Conservation (phyloP, 2,888 invertebrate species). For the Agriotes lineatus region DNA sequence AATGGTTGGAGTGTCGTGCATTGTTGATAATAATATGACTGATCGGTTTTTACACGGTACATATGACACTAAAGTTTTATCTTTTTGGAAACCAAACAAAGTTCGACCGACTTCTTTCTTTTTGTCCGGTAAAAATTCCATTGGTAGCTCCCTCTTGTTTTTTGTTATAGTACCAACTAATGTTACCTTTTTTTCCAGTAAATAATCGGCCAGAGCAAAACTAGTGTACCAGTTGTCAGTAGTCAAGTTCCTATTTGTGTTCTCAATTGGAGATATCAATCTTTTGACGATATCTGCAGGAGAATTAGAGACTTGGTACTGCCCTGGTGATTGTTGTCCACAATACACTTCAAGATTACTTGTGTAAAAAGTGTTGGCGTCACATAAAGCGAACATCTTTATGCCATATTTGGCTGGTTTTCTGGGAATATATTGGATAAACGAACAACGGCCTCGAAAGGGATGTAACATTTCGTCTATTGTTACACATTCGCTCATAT, state of each 20-base stretch:
- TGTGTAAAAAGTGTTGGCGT: constrained; percentile 45
- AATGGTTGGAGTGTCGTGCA: no score
- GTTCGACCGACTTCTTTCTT: constrained; percentile 20
- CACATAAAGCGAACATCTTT: constrained; percentile 45
- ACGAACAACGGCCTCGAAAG: constrained; percentile 36
- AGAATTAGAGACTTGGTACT: constrained; percentile 36
- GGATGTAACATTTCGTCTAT: constrained; percentile 42
- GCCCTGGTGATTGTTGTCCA: constrained; percentile 42
- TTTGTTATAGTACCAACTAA: constrained; percentile 24
- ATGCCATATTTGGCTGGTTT: constrained; percentile 45
- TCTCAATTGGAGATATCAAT: background rate
- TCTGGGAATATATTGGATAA: constrained; percentile 9
- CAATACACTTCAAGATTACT: constrained; percentile 40
- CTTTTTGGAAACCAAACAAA: background rate
- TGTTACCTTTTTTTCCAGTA: background rate
- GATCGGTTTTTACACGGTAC: no score
- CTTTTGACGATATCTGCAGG: background rate
- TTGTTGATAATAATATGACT: no score
- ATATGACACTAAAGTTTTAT: no score
- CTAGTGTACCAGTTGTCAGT: background rate
- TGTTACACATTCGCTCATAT: constrained; percentile 37
- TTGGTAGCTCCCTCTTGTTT: constrained; percentile 49
- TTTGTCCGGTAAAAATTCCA: constrained; percentile 43
- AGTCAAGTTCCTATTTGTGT: background rate
- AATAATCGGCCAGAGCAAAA: background rate